A percentile compares a stretch with the other conserved stretches of the same genome.
phyloP scores from a whole-genome alignment of 2,888 invertebrate genomes.

The Eristalis tenax region DNA sequence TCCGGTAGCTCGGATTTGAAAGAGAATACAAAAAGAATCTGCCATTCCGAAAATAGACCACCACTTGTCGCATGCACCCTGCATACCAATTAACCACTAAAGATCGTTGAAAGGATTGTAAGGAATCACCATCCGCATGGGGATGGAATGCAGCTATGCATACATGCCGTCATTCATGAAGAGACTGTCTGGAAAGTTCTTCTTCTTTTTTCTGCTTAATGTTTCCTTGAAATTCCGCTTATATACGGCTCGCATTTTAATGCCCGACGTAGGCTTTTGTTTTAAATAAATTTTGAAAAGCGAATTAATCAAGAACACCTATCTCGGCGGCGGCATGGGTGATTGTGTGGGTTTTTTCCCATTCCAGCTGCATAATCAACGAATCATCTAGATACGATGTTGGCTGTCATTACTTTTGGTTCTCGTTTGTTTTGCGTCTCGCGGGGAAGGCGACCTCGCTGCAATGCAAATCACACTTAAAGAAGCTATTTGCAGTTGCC shows the following conservation, averaged over 20 bases:
- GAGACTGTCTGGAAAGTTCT: slow-evolving; percentile 15
- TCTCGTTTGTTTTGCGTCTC: neutral
- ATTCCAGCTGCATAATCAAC: slow-evolving; percentile 14
- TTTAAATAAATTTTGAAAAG: slow-evolving; percentile 42
- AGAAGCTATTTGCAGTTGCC: neutral
- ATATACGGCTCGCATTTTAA: slow-evolving; percentile 43
- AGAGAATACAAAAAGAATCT: neutral
- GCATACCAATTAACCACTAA: slow-evolving; percentile 39
- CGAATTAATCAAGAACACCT: slow-evolving; percentile 54
- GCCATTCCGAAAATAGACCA: slow-evolving; percentile 44
- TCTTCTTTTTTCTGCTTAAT: neutral
- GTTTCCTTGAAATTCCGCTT: slow-evolving; percentile 49
- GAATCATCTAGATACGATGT: slow-evolving; percentile 15
- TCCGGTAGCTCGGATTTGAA: slow-evolving; percentile 33
- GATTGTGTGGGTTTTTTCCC: neutral
- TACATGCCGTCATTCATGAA: slow-evolving; percentile 18
- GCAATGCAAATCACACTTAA: slow-evolving; percentile 25
- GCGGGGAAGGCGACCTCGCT: neutral
- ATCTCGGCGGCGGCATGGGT: slow-evolving; percentile 8
- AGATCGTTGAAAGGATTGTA: slow-evolving; percentile 23
- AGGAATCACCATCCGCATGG: slow-evolving; percentile 18
- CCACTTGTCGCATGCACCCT: slow-evolving; percentile 2
- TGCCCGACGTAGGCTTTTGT: slow-evolving; percentile 44
- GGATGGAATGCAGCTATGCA: slow-evolving; percentile 26
- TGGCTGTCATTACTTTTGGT: slow-evolving; percentile 8